These are phyloP conservation scores for Bubo scandiacus DNA, from an alignment of 2,113 vertebrate genomes.

Conservation along the genomic window DNA sequence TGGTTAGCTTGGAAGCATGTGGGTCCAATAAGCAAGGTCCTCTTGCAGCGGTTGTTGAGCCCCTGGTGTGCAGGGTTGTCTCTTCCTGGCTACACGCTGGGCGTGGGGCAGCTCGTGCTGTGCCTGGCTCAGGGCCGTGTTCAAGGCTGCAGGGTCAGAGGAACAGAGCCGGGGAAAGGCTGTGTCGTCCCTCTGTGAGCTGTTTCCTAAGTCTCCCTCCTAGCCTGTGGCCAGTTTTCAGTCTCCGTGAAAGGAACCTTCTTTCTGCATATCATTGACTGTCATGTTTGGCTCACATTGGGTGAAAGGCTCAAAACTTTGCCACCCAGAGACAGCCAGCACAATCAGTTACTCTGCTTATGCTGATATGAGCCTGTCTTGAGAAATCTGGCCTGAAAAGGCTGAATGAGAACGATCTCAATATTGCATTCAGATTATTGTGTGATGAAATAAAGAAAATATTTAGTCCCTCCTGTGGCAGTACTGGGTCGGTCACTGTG, in stretches of 20 bases:
- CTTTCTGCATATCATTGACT: not conserved
- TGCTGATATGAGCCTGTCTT: not conserved
- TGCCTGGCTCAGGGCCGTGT: not conserved
- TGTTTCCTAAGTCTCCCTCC: not conserved
- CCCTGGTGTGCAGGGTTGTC: not conserved
- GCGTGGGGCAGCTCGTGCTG: fast-evolving
- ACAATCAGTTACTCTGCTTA: not conserved
- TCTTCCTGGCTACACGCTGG: not conserved
- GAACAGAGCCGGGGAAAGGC: not conserved
- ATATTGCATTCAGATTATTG: not conserved
- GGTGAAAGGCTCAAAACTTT: not conserved
- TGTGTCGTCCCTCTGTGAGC: fast-evolving
- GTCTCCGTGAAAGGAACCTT: not conserved
- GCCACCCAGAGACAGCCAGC: not conserved
- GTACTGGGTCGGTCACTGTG: not conserved
- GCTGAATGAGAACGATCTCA: not conserved
- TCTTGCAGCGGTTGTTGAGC: not conserved
- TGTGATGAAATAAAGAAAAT: not conserved
- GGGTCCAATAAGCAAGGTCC: not conserved
- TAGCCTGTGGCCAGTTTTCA: not conserved
- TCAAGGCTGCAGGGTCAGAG: not conserved
- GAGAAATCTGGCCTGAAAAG: not conserved
- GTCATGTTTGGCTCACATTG: not conserved
- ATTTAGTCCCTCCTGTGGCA: not conserved
- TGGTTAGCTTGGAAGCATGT: not conserved